Percentiles rank a stretch among this genome's conserved stretches.
phyloP scores from a whole-genome alignment of 35 echinoderm and acorn worm genomes.

The Holothuria glaberrima region DNA sequence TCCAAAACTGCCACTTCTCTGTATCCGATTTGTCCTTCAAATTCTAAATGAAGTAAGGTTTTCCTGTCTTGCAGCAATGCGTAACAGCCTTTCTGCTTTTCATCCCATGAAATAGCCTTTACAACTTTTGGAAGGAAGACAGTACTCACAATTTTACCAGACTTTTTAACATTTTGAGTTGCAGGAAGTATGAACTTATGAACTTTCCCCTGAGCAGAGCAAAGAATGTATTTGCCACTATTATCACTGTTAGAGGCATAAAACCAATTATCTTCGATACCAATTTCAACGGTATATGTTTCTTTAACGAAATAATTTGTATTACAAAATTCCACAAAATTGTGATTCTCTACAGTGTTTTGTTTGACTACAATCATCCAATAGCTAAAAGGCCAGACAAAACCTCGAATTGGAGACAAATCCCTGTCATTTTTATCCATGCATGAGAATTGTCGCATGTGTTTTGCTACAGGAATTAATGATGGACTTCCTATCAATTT shows the following conservation, averaged over 20 bases:
- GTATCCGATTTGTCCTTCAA: not conserved
- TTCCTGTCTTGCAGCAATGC: not conserved
- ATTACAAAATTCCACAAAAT: not conserved
- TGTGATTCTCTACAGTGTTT: not conserved
- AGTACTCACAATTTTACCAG: not conserved
- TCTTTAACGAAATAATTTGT: not conserved
- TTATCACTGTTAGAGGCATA: not conserved
- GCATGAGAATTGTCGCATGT: not conserved
- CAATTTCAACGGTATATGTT: not conserved
- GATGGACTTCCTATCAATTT: not conserved
- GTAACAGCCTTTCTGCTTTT: not conserved
- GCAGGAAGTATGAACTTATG: conserved; percentile 2
- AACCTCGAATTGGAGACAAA: too few species aligned
- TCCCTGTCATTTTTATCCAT: too few species aligned
- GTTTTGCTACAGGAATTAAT: not conserved
- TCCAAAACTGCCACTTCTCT: not conserved
- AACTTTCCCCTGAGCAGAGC: not conserved
- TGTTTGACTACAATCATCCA: not conserved
- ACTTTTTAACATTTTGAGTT: not conserved
- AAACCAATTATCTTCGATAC: not conserved
- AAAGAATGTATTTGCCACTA: not conserved
- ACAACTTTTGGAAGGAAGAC: not conserved
- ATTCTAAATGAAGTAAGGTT: conserved; percentile 5
- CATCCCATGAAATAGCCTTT: conserved; percentile 1
- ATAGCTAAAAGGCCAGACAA: not conserved